Evolutionary conservation across 1,140 invertebrate species (phyloP), one percentile per base, ranked within the genome.

Genomic region (Acromyrmex charruanus): DNA sequence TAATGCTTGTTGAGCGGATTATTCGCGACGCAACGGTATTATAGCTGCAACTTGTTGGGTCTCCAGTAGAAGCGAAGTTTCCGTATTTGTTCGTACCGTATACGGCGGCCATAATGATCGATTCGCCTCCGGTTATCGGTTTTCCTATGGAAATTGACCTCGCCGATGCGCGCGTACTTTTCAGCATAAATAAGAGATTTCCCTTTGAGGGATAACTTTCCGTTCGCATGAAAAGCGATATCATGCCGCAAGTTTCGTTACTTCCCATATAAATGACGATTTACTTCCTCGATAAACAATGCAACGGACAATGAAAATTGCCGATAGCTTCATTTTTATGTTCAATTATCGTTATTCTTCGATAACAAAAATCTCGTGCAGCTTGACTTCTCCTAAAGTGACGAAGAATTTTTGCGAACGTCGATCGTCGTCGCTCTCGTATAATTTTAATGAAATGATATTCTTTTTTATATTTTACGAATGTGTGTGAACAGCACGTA

Each of bases 131-230:
- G 63, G 49, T 85, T 79, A 85, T 85, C 63, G 74, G 74, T 79
- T 85, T 77, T 66, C 49, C 82, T 49, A 25, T 66, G 61, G 35
- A 85, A 77, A 85, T 85, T 85, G 51, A 61, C 61, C 75, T 2
- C 49, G 71, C 61, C 72, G 65, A 69, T 81, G 35, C 65, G 71
- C 35, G 16, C 21, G 66, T 51, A 55, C 72, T 81, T 61, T 85
- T 66, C 72, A 59, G 71, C 59, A 51, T 77, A 85, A 74, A 72
- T 49, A 35, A 21, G 6, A 65, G 85, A 72, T 87, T 82, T 65
- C 31, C 35, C 77, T 82, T 82, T 82, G 85, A 82, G n/a, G 58
- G 44, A 55, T 87, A 87, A 82, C 85, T 87, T 87, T 84, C 14
- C 53, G 28, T 53, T 72, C 55, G 31, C 75, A 61, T 74, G 85